Base-by-base conservation (phyloP, 2,797 vertebrate species). In the Tokudaia tokunoshimensis region DNA sequence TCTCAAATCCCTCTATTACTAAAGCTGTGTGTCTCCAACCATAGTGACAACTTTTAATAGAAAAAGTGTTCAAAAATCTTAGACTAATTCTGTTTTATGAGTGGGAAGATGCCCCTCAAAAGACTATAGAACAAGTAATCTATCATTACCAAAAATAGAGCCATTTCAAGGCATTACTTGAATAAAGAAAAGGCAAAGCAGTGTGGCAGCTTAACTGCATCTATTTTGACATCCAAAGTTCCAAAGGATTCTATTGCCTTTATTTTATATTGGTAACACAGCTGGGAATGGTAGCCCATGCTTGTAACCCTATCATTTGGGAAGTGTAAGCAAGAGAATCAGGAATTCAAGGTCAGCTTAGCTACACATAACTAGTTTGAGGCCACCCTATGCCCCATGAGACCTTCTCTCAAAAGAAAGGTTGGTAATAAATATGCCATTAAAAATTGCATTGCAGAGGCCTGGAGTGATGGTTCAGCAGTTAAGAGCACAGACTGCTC, bases 151-250 rank as follows among this genome's bases (percentile, higher is more conserved):
- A 20, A 67, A 94, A 92, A 89, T 37, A 92, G 75, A 82, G 81
- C 55, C 17, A n/a, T 85, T 47, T 87, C 67, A 94, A 75, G 44
- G 67, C 8, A 47, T 86, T 78, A 76, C 83, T 92, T 88, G 81
- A 94, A 67, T 19, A 89, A 37, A 57, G 55, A 89, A 95, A 91
- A 82, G 41, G 47, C 78, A 78, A n/a, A 91, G 55, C 3, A 44
- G 50, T 3, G 59, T 90, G 76, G 79, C 82, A 70, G 94, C 76
- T 74, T 92, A 83, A 83, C 3, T 86, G 63, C 37, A 74, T 91
- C 74, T 81, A 74, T 92, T 97, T 94, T 78, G 59, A 61, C 37
- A 65, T 92, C 29, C 92, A 94, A 95, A 87, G 61, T 10, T 80
- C 26, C 70, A 92, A 93, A 79, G 57, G 5, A 17, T 93, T 87